These are phyloP conservation scores for Sphaerophoria taeniata DNA, from an alignment of 2,888 invertebrate genomes.

Conservation along the genomic window DNA sequence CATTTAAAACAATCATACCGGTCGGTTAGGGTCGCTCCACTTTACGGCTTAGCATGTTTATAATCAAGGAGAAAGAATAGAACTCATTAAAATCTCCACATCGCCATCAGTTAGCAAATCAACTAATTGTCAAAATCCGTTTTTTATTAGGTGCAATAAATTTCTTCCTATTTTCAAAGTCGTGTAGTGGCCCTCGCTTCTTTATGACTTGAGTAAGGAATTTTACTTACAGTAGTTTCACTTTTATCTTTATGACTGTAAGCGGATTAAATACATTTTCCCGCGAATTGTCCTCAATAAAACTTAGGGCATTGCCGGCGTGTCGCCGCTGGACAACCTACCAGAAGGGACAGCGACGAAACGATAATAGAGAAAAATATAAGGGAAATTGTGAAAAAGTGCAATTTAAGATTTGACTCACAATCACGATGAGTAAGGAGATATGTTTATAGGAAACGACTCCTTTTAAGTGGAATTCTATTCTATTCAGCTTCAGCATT, in stretches of 20 bases:
- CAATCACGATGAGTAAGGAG: neutral
- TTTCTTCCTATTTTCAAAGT: constrained; percentile 31
- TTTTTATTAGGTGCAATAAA: constrained; percentile 70
- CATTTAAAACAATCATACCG: constrained; percentile 1
- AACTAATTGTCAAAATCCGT: constrained; percentile 69
- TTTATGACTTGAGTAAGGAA: constrained; percentile 1
- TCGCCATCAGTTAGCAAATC: constrained; percentile 49
- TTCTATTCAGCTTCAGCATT: constrained; percentile 26
- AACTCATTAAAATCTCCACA: constrained; percentile 46
- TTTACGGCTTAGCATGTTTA: constrained; percentile 46
- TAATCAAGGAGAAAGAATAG: constrained; percentile 26
- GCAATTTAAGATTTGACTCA: constrained; percentile 65
- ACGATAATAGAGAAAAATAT: neutral
- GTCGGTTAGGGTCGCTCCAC: neutral
- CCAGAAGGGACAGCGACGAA: neutral
- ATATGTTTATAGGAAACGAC: constrained; percentile 29
- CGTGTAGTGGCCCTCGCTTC: neutral
- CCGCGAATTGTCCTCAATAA: constrained; percentile 61
- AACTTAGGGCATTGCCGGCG: constrained; percentile 2
- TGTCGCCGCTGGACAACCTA: too few species aligned
- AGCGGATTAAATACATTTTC: constrained; percentile 71
- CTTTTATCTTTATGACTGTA: constrained; percentile 72
- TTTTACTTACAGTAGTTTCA: constrained; percentile 43
- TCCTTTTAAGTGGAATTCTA: constrained; percentile 42
- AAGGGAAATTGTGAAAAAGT: constrained; percentile 18